Evolutionary conservation across 2,113 vertebrate species (phyloP).

Genomic region (Junco hyemalis): DNA sequence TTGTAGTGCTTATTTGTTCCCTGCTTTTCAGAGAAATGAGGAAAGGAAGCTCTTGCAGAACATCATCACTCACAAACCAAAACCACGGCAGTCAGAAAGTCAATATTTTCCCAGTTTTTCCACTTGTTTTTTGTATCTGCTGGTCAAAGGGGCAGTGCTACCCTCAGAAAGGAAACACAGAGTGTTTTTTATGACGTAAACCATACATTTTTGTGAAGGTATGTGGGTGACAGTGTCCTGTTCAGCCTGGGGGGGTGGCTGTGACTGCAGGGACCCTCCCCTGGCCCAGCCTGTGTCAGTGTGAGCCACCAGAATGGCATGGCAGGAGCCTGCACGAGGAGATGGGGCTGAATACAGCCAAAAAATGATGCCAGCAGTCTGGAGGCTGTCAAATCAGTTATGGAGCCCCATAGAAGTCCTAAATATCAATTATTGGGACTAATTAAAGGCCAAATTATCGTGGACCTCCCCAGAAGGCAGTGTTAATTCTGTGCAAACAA

Average conservation of each 20-base stretch:
- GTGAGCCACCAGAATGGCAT: background rate
- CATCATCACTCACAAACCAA: background rate
- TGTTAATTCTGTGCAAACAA: background rate
- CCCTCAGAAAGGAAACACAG: background rate
- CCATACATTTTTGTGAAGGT: background rate
- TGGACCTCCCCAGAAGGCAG: background rate
- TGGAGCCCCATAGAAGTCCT: background rate
- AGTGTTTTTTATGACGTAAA: background rate
- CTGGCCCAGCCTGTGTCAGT: too few relatives aligned
- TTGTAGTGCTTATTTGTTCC: background rate
- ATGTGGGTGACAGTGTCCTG: fast-evolving
- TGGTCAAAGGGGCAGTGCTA: background rate
- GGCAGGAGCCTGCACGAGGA: background rate
- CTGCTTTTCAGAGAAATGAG: background rate
- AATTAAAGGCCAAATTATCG: background rate
- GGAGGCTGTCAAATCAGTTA: background rate
- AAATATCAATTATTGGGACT: background rate
- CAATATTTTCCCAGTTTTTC: background rate
- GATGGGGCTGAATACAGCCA: background rate
- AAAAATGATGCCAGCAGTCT: background rate
- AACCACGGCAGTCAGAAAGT: fast-evolving
- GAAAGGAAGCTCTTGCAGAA: background rate
- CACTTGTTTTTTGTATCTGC: background rate
- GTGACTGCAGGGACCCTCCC: background rate
- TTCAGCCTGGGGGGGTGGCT: fast-evolving